phyloP scores from a whole-genome alignment of 2,888 invertebrate genomes.

The Limnephilus rhombicus region DNA sequence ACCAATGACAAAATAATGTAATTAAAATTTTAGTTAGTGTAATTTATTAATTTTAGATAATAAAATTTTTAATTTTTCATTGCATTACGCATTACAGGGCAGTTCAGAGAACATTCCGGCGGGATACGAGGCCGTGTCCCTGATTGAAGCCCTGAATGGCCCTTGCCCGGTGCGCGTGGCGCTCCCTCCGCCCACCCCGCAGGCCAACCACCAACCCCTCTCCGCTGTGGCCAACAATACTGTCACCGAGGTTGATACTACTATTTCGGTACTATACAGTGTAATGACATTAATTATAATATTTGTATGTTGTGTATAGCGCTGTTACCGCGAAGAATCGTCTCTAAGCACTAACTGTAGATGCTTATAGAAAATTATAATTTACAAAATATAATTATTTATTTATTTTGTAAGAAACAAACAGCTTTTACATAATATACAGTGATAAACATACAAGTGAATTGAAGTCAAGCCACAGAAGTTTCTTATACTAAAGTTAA shows the following conservation, averaged over 20 bases:
- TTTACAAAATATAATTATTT: neutral
- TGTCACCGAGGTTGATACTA: slow-evolving; percentile 80
- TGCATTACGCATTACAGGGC: slow-evolving; percentile 74
- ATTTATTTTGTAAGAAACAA: no score
- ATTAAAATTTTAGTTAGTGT: neutral
- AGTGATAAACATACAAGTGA: no score
- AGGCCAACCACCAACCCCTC: slow-evolving; percentile 67
- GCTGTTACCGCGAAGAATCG: no score
- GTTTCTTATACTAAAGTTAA: no score
- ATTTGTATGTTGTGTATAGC: no score
- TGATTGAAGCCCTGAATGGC: slow-evolving; percentile 97
- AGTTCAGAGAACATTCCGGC: slow-evolving; percentile 91
- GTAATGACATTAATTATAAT: neutral
- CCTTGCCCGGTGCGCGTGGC: slow-evolving; percentile 81
- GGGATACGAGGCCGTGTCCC: slow-evolving; percentile 95
- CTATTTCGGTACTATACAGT: slow-evolving; percentile 72
- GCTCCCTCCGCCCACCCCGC: slow-evolving; percentile 72
- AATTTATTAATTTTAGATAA: neutral
- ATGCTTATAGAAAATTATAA: neutral
- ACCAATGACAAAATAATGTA: neutral
- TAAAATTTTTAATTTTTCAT: neutral
- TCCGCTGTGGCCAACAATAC: slow-evolving; percentile 68
- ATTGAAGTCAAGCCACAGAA: no score
- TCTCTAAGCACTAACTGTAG: neutral
- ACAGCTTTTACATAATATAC: no score